A percentile compares a stretch with the other conserved stretches of the same genome.
Conservation (phyloP, 1,140 invertebrate genomes). For the Heliothis subflexa region DNA sequence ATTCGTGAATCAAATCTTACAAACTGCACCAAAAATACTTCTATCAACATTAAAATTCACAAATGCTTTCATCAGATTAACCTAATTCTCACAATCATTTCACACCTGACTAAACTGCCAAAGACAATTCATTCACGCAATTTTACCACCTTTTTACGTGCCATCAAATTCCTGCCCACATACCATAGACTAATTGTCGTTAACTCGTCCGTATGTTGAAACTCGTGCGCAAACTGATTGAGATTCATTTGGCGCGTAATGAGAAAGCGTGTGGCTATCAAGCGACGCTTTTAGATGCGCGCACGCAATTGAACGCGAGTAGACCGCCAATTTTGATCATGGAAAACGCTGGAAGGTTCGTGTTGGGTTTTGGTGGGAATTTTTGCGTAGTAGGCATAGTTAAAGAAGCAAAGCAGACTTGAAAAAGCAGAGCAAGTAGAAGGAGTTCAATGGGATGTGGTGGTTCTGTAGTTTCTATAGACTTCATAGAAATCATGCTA, state of each 20-base stretch:
- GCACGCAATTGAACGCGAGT: constrained; percentile 32
- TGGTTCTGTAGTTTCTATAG: too few relatives aligned
- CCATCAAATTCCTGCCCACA: constrained; percentile 16
- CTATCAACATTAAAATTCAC: neutral
- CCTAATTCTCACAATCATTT: neutral
- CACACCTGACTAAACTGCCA: constrained; percentile 14
- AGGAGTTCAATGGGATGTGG: too few relatives aligned
- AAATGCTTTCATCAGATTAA: neutral
- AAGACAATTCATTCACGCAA: constrained; percentile 21
- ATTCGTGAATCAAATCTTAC: neutral
- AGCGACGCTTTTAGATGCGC: constrained; percentile 29
- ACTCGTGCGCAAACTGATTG: constrained; percentile 36
- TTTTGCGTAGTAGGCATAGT: too few relatives aligned
- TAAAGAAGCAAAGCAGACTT: too few relatives aligned
- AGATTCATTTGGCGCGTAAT: constrained; percentile 44
- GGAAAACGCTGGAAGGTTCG: neutral
- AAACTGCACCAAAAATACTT: neutral
- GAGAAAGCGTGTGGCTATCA: constrained; percentile 39
- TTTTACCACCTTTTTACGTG: constrained; percentile 4
- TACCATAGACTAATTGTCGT: constrained; percentile 11
- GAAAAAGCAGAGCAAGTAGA: too few relatives aligned
- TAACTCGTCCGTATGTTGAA: constrained; percentile 13
- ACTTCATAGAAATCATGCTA: neutral
- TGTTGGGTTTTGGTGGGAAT: neutral
- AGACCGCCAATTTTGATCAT: constrained; percentile 19